A percentile compares a stretch with the other conserved stretches of the same genome.
Conservation (phyloP, 2,888 invertebrate species). For the Griposia aprilina region DNA sequence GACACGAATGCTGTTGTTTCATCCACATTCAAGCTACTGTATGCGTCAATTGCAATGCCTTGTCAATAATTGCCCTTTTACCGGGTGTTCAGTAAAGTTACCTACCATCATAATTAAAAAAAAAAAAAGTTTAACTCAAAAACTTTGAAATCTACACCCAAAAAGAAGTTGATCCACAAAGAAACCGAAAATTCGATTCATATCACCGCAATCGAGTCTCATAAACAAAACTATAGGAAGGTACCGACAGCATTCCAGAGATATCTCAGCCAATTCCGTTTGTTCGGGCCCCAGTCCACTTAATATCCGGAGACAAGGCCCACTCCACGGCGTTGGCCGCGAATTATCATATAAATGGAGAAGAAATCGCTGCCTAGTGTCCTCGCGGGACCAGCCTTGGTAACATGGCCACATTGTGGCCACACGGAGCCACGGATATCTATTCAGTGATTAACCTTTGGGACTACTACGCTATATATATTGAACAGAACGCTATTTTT, state of each 20-base stretch:
- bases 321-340: constrained; percentile 51
- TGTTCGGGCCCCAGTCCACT: constrained; percentile 61
- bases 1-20: background rate
- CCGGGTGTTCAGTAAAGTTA: too few species aligned
- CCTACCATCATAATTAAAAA: background rate
- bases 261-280: constrained; percentile 57
- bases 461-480: constrained; percentile 35
- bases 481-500: constrained; percentile 32
- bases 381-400: constrained; percentile 63
- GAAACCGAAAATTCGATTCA: constrained; percentile 9
- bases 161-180: background rate
- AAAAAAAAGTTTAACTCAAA: too few species aligned
- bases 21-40: background rate
- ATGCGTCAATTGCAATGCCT: background rate
- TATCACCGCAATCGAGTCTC: constrained; percentile 24
- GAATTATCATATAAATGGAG: constrained; percentile 80
- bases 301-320: constrained; percentile 71
- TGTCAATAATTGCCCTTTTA: background rate
- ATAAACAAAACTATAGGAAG: constrained; percentile 39
- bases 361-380: constrained; percentile 66
- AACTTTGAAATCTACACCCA: background rate
- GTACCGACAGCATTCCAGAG: constrained; percentile 42
- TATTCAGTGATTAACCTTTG: constrained; percentile 60
- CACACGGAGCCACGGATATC: constrained; percentile 34
- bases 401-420: constrained; percentile 49